A percentile compares a stretch with the other conserved stretches of the same genome.
phyloP scores from a whole-genome alignment of 2,113 vertebrate genomes.

The Paedocypris sp. region DNA sequence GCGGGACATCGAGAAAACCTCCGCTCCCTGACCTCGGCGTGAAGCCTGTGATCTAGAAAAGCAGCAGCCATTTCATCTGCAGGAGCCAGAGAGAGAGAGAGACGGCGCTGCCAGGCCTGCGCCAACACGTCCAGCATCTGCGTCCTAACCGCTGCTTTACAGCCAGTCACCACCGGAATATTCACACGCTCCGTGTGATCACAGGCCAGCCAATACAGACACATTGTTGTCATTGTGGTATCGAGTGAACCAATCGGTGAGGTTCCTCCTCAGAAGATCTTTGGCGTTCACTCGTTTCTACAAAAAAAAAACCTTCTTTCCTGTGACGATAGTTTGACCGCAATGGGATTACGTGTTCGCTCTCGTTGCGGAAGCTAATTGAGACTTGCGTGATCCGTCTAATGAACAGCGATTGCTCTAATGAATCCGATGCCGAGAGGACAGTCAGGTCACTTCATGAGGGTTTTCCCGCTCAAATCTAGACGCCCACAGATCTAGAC shows the following conservation, averaged over 20 bases:
- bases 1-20: too few relatives aligned
- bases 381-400: conserved; percentile 47
- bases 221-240: neutral
- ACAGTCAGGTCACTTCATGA: neutral
- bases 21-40: neutral
- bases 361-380: conserved; percentile 42
- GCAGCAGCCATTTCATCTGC: conserved; percentile 1
- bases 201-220: neutral
- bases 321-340: too few relatives aligned
- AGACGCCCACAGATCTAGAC: too few relatives aligned
- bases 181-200: neutral
- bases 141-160: conserved; percentile 28
- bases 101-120: conserved; percentile 39
- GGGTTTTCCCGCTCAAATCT: too few relatives aligned
- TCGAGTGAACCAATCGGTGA: too few relatives aligned
- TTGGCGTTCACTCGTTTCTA: too few relatives aligned
- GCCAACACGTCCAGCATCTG: conserved; percentile 55
- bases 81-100: neutral
- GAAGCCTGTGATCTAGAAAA: conserved; percentile 19
- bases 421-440: conserved; percentile 42
- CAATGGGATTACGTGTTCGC: conserved; percentile 30
- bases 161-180: conserved; percentile 27
- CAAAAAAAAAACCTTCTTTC: too few relatives aligned
- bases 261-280: too few relatives aligned
- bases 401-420: conserved; percentile 51